These are phyloP conservation scores for Drosophila mimetica DNA, from an alignment of 2,888 invertebrate genomes.

Conservation along the genomic window DNA sequence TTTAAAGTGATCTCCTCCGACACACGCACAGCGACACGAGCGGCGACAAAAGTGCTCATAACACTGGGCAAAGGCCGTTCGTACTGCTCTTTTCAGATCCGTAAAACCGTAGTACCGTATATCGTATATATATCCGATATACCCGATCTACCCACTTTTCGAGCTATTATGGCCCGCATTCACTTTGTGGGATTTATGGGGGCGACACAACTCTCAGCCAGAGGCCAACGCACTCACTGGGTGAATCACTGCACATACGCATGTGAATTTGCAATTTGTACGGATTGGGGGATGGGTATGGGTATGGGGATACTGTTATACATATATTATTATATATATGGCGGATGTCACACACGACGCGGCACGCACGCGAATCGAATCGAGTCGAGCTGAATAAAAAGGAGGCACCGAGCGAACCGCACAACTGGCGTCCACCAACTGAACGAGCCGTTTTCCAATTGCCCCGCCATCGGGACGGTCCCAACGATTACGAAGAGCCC, in stretches of 20 bases:
- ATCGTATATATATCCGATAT: background rate
- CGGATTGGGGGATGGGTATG: constrained; percentile 2
- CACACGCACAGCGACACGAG: constrained; percentile 33
- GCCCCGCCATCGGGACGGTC: constrained; percentile 19
- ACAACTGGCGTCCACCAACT: constrained; percentile 69
- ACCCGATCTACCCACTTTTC: constrained; percentile 17
- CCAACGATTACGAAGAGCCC: constrained; percentile 14
- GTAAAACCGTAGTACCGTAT: background rate
- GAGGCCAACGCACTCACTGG: constrained; percentile 73
- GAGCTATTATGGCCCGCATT: constrained; percentile 15
- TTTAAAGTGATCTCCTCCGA: constrained; percentile 75
- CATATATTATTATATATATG: constrained; percentile 38
- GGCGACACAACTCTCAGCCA: constrained; percentile 13
- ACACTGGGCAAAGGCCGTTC: constrained; percentile 40
- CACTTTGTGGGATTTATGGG: constrained; percentile 23
- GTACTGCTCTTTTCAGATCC: constrained; percentile 10
- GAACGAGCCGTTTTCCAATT: constrained; percentile 53
- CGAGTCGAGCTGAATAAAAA: constrained; percentile 37
- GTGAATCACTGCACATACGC: constrained; percentile 61
- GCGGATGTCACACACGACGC: constrained; percentile 49
- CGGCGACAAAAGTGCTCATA: constrained; percentile 60
- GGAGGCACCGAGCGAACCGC: constrained; percentile 72
- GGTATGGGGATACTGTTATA: background rate
- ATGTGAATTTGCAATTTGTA: constrained; percentile 25
- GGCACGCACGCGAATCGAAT: constrained; percentile 27